Evolutionary conservation across 2,888 invertebrate species (phyloP), one percentile per base, ranked within the genome.

Genomic region (Trichacis sp.): DNA sequence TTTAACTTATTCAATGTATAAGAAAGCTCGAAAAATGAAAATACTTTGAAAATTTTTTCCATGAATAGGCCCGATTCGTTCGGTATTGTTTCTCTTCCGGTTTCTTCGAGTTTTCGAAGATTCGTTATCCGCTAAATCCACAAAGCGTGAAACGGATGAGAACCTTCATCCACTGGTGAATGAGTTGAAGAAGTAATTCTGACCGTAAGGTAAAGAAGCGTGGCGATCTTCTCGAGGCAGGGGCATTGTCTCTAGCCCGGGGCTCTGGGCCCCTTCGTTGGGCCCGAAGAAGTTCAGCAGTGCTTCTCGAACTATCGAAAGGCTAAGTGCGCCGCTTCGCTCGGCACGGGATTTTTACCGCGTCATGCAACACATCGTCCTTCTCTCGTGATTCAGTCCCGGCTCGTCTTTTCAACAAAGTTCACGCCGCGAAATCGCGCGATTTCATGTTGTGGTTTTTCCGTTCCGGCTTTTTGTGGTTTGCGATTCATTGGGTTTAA

Each of bases 111-210:
- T 33, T 48, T 19, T 48, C 30, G 14, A 33, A 42, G 56, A 48
- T 60, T 60, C 38, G 55, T 59, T 36, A 62, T 67, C 65, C 68
- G 57, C 48, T 42, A 17, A 43, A 52, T 33, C 45, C 64, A 60
- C 48, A 20, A 52, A 64, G 71, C 70, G 65, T 70, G 70, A 77
- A 74, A 73, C 71, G 73, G 71, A 74, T 75, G 77, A 75, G 78
- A 77, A 77, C 74, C 76, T 62, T 60, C 67, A 60, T 60, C 58
- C 68, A 64, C 63, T 56, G 61, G 72, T 70, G 75, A 76, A 76
- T 75, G 71, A 73, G 72, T 69, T 63, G 70, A 47, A 60, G 63
- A 56, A 62, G 71, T 59, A 61, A 68, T 67, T 69, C 64, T 62
- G 64, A 57, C 56, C 64, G 67, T 62, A 64, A 69, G 62, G 67